Base-by-base conservation (phyloP, 2,888 invertebrate genomes). In the Agapostemon virescens region DNA sequence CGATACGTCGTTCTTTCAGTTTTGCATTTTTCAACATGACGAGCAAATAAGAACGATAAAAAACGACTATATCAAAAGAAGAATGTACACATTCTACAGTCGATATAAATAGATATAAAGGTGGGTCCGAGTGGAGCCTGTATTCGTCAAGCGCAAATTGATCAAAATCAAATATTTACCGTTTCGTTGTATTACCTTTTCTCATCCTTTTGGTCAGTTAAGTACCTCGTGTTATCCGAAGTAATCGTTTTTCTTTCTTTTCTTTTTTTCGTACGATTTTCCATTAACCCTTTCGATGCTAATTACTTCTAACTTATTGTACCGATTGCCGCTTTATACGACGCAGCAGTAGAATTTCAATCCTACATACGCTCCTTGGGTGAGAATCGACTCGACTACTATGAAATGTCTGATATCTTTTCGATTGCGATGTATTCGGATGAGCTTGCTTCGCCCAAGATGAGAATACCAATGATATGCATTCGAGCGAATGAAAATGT, bases 271-370 rank as follows among this genome's bases (percentile, higher is more conserved):
- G 55, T 55, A 55, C 55, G 55, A 55, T 55, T 55, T 55, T 55
- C 55, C 15, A 55, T 55, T 55, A 55, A 26, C 55, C 55, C 55
- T 55, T 55, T 55, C 0, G 55, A 55, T 55, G 55, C 55, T 55
- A 55, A 55, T 17, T 55, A 55, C 17, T 7, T 55, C 7, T 2
- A 7, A 30, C 15, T 2, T 26, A 26, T 55, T 0, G 26, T 49
- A 4, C 17, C 26, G 7, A 55, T 55, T 26, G 26, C 55, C 17
- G 55, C 55, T 6, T 17, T 26, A 23, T 26, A 17, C 2, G 26
- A 15, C 0, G 55, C 55, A 26, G 26, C 55, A 26, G 55, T 17
- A 55, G 13, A 26, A 55, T 55, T 55, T 55, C 0, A 0, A 17
- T 55, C 1, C 7, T 55, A 49, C 55, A 55, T 30, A 55, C 55